Conservation (phyloP, 2,797 vertebrate species). For the Steatocranus sp. region DNA sequence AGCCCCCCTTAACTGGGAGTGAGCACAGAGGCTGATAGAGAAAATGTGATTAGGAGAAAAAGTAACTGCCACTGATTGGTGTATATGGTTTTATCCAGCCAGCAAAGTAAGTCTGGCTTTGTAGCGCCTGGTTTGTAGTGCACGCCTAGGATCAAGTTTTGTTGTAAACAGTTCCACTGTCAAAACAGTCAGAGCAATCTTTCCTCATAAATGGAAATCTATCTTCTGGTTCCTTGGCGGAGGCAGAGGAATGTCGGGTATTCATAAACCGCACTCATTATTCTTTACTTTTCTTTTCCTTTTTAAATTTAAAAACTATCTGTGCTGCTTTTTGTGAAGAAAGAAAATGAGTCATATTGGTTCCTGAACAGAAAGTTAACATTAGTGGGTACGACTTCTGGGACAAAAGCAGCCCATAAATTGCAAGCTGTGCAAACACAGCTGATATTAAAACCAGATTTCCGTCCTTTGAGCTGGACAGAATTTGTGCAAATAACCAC, state of each 20-base stretch:
- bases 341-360: constrained; percentile 3
- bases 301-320: background rate
- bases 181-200: background rate
- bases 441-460: constrained; percentile 36
- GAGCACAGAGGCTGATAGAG: background rate
- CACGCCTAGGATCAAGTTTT: background rate
- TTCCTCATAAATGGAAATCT: constrained; percentile 38
- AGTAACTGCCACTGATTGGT: background rate
- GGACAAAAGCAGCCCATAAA: constrained; percentile 12
- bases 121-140: background rate
- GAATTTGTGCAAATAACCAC: background rate
- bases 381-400: background rate
- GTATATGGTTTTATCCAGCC: background rate
- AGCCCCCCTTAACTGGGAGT: background rate
- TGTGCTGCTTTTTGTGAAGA: constrained; percentile 4
- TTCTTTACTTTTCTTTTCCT: background rate
- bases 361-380: constrained; percentile 4
- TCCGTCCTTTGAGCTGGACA: background rate
- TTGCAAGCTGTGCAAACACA: constrained; percentile 53
- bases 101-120: background rate
- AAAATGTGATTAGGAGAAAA: background rate
- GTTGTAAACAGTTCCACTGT: constrained; percentile 6
- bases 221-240: constrained; percentile 14
- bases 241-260: constrained; percentile 33
- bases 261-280: constrained; percentile 48